A percentile compares a stretch with the other conserved stretches of the same genome.
Conservation (phyloP, 2,888 invertebrate genomes). For the Fragum fragum region DNA sequence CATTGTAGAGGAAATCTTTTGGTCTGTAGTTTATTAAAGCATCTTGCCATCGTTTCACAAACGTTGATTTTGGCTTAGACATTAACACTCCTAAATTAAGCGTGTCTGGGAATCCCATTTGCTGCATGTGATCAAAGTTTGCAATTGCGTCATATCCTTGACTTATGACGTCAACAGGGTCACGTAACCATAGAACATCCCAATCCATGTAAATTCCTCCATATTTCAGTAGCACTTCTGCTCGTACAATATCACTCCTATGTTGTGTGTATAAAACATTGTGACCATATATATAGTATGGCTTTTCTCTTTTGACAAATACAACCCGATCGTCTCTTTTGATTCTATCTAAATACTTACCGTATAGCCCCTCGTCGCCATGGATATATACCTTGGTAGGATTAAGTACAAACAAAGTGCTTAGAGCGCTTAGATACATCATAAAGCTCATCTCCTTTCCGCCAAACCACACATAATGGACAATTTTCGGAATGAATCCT, state of each 20-base stretch:
- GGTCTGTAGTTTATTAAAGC: constrained; percentile 70
- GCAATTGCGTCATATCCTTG: constrained; percentile 80
- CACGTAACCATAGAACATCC: constrained; percentile 83
- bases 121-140: constrained; percentile 81
- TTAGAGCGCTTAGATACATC: constrained; percentile 83
- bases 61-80: constrained; percentile 77
- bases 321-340: constrained; percentile 71
- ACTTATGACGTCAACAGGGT: constrained; percentile 71
- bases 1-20: constrained; percentile 75
- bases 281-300: constrained; percentile 73
- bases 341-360: constrained; percentile 78
- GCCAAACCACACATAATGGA: constrained; percentile 84
- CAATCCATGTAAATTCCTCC: constrained; percentile 86
- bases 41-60: constrained; percentile 73
- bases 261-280: constrained; percentile 77
- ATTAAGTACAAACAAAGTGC: constrained; percentile 79
- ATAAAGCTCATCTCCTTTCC: constrained; percentile 78
- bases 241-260: constrained; percentile 83
- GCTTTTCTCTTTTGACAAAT: constrained; percentile 71
- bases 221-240: constrained; percentile 83
- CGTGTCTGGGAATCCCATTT: constrained; percentile 73
- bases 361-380: constrained; percentile 76
- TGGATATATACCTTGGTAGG: constrained; percentile 83
- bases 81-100: constrained; percentile 81
- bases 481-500: constrained; percentile 81